Conservation (phyloP, 2,113 vertebrate genomes). For the Mustela nigripes region DNA sequence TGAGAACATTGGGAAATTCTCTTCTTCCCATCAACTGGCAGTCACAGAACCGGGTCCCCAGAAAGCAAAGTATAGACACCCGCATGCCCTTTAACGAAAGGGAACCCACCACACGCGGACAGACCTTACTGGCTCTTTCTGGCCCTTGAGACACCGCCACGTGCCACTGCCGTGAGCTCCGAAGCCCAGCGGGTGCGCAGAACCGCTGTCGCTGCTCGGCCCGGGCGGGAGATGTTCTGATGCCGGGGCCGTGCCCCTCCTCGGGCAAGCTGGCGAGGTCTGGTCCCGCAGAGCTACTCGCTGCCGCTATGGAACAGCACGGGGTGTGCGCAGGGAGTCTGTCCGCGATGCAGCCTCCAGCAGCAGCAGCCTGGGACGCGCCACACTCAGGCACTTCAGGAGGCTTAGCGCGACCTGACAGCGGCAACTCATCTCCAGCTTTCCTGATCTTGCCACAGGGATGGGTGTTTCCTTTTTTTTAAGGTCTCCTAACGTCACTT, state of each 20-base stretch:
- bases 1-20: not conserved
- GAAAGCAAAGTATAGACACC: not conserved
- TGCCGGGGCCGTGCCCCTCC: not conserved
- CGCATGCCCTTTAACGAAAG: not conserved
- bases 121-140: not conserved
- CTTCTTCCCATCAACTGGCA: not conserved
- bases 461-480: accelerated
- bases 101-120: not conserved
- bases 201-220: accelerated
- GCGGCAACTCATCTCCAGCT: accelerated
- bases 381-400: not conserved
- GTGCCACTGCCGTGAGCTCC: accelerated
- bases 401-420: not conserved
- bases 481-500: not conserved
- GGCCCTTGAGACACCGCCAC: not conserved
- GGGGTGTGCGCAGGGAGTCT: accelerated
- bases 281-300: accelerated
- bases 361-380: accelerated
- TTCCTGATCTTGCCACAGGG: not conserved
- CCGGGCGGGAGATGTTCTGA: accelerated
- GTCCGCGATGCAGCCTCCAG: accelerated
- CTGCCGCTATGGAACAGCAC: accelerated
- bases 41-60: not conserved
- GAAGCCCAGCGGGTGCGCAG: not conserved
- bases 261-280: not conserved